Base-by-base conservation (phyloP, 1,140 invertebrate species). In the Ladona fulva region DNA sequence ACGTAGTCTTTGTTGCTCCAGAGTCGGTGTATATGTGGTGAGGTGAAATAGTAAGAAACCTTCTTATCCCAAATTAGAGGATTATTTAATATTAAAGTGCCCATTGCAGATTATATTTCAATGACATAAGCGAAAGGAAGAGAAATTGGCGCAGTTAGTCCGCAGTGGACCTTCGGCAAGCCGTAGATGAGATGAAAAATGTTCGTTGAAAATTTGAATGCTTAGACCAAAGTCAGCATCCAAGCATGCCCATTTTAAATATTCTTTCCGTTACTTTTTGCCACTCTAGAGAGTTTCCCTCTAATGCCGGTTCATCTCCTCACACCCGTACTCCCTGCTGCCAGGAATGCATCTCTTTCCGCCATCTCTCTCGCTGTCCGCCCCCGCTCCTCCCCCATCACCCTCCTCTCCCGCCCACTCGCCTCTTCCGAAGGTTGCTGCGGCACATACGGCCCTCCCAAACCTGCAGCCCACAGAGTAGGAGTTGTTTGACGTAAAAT, bases 201-300 rank as follows among this genome's bases (percentile, higher is more conserved):
- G 29, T 37, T 37, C 29, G 29, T 37, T 19, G 52, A 12, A 6
- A 22, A 5, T 66, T 66, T 12, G 52, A 22, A 22, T 16, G 52
- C 52, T 66, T 66, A 66, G 52, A n/a, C n/a, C n/a, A n/a, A n/a
- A n/a, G n/a, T n/a, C n/a, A n/a, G 52, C 52, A 66, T 66, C 29
- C 3, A 8, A 37, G 29, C 29, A 37, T 37, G 29, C 29, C 29
- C 1, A 8, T 37, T 37, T 37, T 37, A 37, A 37, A 37, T 37
- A 37, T 66, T 66, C n/a, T 66, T 66, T 66, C 52, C 52, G 52
- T 19, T 66, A 66, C 52, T 22, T 66, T 66, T 22, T 22, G 52
- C 52, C 52, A 22, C 52, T 66, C n/a, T 12, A 37, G 29, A 37
- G 29, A 16, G 52, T 19, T 66, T 66, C 52, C 52, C 52, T 16